Percentiles rank a stretch among this genome's conserved stretches.
Evolutionary conservation across 2,888 invertebrate genomes (phyloP).

Genomic region (Patella pellucida): DNA sequence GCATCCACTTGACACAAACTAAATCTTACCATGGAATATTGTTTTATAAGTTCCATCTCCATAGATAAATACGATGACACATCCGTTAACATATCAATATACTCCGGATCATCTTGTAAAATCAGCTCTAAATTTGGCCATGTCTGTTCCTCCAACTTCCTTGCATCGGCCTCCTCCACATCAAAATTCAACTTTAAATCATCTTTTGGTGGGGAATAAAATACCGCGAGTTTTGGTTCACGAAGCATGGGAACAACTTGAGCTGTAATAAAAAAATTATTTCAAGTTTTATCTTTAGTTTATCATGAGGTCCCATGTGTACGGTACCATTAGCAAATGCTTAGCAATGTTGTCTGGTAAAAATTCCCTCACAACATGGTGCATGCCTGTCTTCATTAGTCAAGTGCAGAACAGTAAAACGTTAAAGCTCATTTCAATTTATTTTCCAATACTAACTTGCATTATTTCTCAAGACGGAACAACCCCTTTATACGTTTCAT

Average conservation of each 20-base stretch:
- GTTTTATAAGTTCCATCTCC: constrained; percentile 58
- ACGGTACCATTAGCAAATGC: too few relatives aligned
- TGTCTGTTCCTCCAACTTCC: constrained; percentile 48
- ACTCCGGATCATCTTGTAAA: constrained; percentile 63
- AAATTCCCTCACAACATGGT: background rate
- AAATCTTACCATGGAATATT: constrained; percentile 56
- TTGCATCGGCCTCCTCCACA: constrained; percentile 60
- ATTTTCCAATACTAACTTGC: too few relatives aligned
- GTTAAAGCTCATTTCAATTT: too few relatives aligned
- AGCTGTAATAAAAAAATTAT: constrained; percentile 41
- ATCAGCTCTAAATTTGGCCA: constrained; percentile 68
- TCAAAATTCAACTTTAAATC: constrained; percentile 64
- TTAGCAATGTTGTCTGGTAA: too few relatives aligned
- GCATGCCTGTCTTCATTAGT: too few relatives aligned
- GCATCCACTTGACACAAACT: too few relatives aligned
- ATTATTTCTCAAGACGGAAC: too few relatives aligned
- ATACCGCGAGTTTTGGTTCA: constrained; percentile 62
- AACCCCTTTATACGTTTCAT: too few relatives aligned
- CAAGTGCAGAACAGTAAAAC: too few relatives aligned
- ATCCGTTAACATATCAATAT: constrained; percentile 56
- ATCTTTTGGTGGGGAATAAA: constrained; percentile 63
- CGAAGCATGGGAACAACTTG: constrained; percentile 62
- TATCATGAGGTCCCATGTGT: background rate
- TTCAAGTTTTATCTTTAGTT: background rate
- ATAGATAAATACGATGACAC: constrained; percentile 56